Evolutionary conservation across 2,797 vertebrate species (phyloP), one percentile per base, ranked within the genome.

Genomic region (Muraenolepis orangiensis): DNA sequence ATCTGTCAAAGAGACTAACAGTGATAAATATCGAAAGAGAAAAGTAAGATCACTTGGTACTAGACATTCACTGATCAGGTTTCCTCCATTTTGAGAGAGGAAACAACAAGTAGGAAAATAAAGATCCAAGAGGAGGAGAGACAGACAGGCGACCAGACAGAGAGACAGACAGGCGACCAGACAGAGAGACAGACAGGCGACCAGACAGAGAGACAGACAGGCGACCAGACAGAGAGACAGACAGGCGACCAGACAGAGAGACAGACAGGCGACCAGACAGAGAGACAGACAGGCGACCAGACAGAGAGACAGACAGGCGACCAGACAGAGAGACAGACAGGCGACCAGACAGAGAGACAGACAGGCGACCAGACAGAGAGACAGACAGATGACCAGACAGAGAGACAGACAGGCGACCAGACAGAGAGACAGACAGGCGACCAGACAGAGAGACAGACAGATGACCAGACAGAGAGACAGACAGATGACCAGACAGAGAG

Each of bases 81-180:
- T 51, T 57, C 46, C 46, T 57, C 46, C 46, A 57, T 57, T 57
- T 57, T 57, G 46, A n/a, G 46, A n/a, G 20, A 7, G 8, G 72
- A 29, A 51, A 75, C 46, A n/a, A 57, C 46, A 57, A 51, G 46
- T 51, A 51, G 20, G 7, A 57, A 57, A 57, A 57, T 57, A 23
- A 51, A 51, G 6, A 51, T 51, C 16, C 18, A 51, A 20, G 14
- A 51, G 42, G 16, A 46, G 42, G n/a, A 20, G 4, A 20, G 46
- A 51, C 20, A 20, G 5, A 51, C 46, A 20, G 46, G n/a, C 6
- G 72, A 13, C 40, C 31, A 71, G n/a, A 79, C 2, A 73, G 26
- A 42, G 3, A 51, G 64, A n/a, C n/a, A 78, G 30, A 72, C 42
- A 42, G 14, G 70, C 31, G n/a, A n/a, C n/a, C n/a, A n/a, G n/a